These are phyloP conservation scores for Folsomia manolachei DNA, from an alignment of 2,888 invertebrate genomes.

Conservation along the genomic window DNA sequence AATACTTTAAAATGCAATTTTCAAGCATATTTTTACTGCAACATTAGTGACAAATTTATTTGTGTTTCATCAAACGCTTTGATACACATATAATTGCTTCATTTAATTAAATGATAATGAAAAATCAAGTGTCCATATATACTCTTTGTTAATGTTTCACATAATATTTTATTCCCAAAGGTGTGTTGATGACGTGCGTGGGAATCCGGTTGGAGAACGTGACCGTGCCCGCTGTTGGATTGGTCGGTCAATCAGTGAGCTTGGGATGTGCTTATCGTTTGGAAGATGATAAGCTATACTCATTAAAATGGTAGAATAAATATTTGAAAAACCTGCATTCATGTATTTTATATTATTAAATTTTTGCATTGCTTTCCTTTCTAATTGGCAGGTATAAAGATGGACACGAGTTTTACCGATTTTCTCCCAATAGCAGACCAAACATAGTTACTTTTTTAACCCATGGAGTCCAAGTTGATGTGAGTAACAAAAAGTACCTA, in stretches of 20 bases:
- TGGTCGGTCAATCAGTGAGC: constrained; percentile 64
- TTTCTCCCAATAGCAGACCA: constrained; percentile 69
- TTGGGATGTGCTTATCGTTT: constrained; percentile 67
- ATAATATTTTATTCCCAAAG: background rate
- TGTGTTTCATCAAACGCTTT: too few species aligned
- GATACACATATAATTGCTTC: too few species aligned
- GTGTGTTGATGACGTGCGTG: constrained; percentile 12
- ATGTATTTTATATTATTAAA: too few species aligned
- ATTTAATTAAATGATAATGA: too few species aligned
- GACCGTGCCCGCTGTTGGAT: constrained; percentile 63
- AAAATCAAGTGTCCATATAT: too few species aligned
- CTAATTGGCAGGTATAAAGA: constrained; percentile 75
- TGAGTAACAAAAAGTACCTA: constrained; percentile 56
- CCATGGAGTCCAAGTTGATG: constrained; percentile 67
- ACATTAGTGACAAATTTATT: too few species aligned
- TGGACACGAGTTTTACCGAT: constrained; percentile 77
- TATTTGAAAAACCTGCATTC: too few species aligned
- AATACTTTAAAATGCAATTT: too few species aligned
- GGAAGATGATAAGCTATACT: constrained; percentile 67
- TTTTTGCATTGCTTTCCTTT: too few species aligned
- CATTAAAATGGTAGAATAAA: constrained; percentile 69
- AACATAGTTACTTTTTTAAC: constrained; percentile 67
- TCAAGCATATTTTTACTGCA: too few species aligned
- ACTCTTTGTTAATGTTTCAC: too few species aligned
- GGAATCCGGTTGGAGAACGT: constrained; percentile 61